Evolutionary conservation across 2,888 invertebrate genomes (phyloP), one percentile per base, ranked within the genome.

Genomic region (Limenitis camilla): DNA sequence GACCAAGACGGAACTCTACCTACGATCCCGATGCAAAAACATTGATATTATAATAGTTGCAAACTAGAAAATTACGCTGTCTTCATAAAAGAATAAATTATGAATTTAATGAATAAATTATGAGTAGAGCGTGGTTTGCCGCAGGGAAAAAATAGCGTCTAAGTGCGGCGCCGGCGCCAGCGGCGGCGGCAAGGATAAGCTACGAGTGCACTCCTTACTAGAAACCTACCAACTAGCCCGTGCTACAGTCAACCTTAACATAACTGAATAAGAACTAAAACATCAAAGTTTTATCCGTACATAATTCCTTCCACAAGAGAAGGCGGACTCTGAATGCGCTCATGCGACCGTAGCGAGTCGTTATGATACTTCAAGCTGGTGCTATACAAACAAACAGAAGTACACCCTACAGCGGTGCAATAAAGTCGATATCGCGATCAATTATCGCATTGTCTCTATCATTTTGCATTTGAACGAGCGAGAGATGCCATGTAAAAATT

Each of bases 291-390:
- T 33, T 8, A 19, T 36, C 6, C 48, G 54, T 52, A 62, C 58
- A 67, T 81, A 78, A 62, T 71, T 69, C 79, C 58, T 78, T 80
- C 39, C 55, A 56, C 58, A 51, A 62, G 56, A 63, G 61, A 68
- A 64, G 48, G 55, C 61, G 55, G 67, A 67, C 65, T 74, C 71
- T 78, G 77, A 84, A 84, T 82, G 85, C 82, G 84, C 74, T 81
- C 85, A 85, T 78, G 84, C 81, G 80, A 86, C 85, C 86, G 83
- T 84, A 82, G 78, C 84, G 72, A 83, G 80, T 74, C 78, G 83
- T 81, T 80, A 79, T 77, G 77, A 83, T 83, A 78, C 77, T 78
- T 76, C 74, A 78, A 80, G 78, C 74, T 78, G 69, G 71, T 65
- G 57, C 61, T 66, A 46, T 49, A 51, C 36, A 61, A 59, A 56